These are phyloP conservation scores for Drosophila obscura DNA, from an alignment of 1,140 invertebrate genomes.

Conservation along the genomic window DNA sequence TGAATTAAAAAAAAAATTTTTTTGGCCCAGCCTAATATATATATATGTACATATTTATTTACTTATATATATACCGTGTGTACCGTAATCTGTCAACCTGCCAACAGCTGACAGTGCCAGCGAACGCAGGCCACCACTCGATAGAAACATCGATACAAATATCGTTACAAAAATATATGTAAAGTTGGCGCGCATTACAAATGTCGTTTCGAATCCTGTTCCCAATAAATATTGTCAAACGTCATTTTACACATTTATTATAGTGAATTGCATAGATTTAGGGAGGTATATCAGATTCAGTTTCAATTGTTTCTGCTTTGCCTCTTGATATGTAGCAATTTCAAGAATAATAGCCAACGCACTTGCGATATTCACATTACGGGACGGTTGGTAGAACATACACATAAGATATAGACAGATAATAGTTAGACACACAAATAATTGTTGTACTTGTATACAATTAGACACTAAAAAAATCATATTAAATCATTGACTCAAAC, in stretches of 20 bases:
- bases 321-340: constrained; percentile 47
- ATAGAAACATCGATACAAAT: too few species aligned
- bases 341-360: constrained; percentile 40
- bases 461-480: constrained; percentile 21
- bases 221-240: constrained; percentile 6
- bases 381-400: constrained; percentile 45
- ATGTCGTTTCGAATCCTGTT: neutral
- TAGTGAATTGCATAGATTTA: constrained; percentile 23
- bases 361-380: constrained; percentile 32
- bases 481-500: constrained; percentile 81
- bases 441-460: constrained; percentile 46
- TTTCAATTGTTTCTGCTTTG: constrained; percentile 23
- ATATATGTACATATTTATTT: too few species aligned
- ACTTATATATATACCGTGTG: too few species aligned
- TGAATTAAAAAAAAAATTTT: too few species aligned
- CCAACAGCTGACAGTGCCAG: too few species aligned
- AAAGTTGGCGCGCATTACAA: too few species aligned
- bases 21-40: too few species aligned
- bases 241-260: constrained; percentile 45
- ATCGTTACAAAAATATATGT: too few species aligned
- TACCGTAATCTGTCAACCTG: too few species aligned
- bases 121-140: too few species aligned
- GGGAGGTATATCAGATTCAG: constrained; percentile 31
- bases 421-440: constrained; percentile 33
- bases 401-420: constrained; percentile 39